Evolutionary conservation across 2,797 vertebrate genomes (phyloP), one percentile per base, ranked within the genome.

Genomic region (Enteromius treurensis): DNA sequence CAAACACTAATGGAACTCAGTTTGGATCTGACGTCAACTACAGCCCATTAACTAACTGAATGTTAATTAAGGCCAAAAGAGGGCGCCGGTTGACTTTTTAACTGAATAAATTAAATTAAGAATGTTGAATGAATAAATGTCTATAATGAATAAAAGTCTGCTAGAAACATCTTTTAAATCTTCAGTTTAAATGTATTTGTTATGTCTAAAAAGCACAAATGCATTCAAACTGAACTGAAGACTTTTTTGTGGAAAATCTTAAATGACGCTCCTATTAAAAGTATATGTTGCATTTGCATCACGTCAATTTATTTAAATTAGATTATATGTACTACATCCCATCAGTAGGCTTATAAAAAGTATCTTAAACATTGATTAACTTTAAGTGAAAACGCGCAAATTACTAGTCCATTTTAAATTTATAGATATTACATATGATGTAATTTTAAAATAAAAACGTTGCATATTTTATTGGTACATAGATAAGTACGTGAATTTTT

Each of bases 51-150:
- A 70, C 34, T n/a, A 70, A 70, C 51, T 1, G 9, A 70, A 55
- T 60, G 67, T 60, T 70, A 80, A 71, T 58, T 53, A 69, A 19
- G 49, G 34, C 49, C 65, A 69, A 70, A 69, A 80, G 64, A 26
- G 45, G 42, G n/a, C 62, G 49, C 14, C 13, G 34, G 34, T 58
- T 58, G 51, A 58, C 32, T 34, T 75, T 75, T 75, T 40, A 75
- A 55, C 49, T 7, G 2, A 14, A 53, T n/a, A 68, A 14, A 74
- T 32, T 29, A 19, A 49, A 34, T 65, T 65, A 65, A 64, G 3
- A 65, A 65, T 19, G 26, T 34, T 34, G 29, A 15, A 19, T 65
- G 15, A 34, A 64, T 34, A 32, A 17, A 64, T 32, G 15, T 64
- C 62, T 64, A 9, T 17, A 64, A 64, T 32, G 1, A 64, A 32